These are phyloP conservation scores for Diplolepis rosae DNA, from an alignment of 2,888 invertebrate genomes.

Conservation along the genomic window DNA sequence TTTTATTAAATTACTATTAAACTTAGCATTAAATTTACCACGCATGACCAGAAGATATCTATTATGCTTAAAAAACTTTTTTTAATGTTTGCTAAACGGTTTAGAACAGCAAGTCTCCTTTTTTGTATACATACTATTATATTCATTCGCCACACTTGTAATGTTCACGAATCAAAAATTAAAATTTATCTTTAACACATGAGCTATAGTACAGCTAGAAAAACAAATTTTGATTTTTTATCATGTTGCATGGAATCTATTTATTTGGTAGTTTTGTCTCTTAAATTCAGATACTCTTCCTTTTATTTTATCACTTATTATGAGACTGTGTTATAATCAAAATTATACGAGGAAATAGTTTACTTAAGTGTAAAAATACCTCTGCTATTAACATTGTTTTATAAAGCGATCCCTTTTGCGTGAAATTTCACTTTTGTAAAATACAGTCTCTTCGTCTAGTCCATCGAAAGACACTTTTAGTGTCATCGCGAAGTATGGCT, in stretches of 20 bases:
- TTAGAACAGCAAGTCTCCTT: conserved; percentile 23
- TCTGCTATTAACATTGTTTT: neutral
- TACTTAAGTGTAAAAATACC: conserved; percentile 26
- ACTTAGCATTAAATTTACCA: conserved; percentile 22
- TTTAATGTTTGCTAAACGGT: neutral
- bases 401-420: conserved; percentile 1
- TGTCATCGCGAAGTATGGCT: neutral
- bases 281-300: neutral
- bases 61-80: conserved; percentile 17
- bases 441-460: conserved; percentile 21
- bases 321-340: neutral
- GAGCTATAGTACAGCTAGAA: neutral
- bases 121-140: neutral
- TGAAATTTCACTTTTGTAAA: conserved; percentile 20
- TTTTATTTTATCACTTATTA: neutral
- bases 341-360: conserved; percentile 7
- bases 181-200: neutral
- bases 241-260: neutral
- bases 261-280: neutral
- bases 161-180: neutral
- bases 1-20: conserved; percentile 27
- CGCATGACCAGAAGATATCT: conserved; percentile 28
- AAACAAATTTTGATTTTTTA: conserved; percentile 5
- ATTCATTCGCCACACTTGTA: neutral
- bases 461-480: conserved; percentile 12